Evolutionary conservation across 2,888 invertebrate genomes (phyloP).

Genomic region (Marronus borbonicus): DNA sequence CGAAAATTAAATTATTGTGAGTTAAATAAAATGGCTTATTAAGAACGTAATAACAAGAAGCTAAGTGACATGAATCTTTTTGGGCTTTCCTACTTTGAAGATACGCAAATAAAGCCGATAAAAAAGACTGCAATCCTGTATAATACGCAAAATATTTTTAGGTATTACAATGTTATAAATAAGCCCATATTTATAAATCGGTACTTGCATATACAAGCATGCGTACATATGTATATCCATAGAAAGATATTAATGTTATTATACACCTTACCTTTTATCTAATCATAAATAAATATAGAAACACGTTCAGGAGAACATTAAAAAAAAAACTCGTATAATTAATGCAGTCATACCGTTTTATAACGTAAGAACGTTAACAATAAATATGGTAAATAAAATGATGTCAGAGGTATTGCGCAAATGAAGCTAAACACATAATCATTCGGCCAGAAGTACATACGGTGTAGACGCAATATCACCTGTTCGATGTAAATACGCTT

Average conservation of each 20-base stretch:
- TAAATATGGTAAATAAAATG: slow-evolving; percentile 25
- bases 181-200: not conserved
- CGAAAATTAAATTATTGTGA: no score
- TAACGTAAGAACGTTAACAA: not conserved
- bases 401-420: slow-evolving; percentile 34
- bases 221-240: no score
- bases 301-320: not conserved
- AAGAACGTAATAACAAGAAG: no score
- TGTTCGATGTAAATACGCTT: slow-evolving; percentile 28
- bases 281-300: slow-evolving; percentile 2
- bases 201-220: not conserved
- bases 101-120: no score
- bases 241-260: no score
- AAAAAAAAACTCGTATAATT: no score
- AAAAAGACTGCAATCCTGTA: no score
- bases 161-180: not conserved
- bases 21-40: no score
- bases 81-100: no score
- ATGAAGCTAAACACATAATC: slow-evolving; percentile 30
- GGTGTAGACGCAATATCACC: slow-evolving; percentile 24
- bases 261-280: not conserved
- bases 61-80: no score
- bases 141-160: not conserved
- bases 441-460: slow-evolving; percentile 1
- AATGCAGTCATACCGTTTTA: no score